Evolutionary conservation across 2,113 vertebrate genomes (phyloP).

Genomic region (Hippocampus mohnikei): DNA sequence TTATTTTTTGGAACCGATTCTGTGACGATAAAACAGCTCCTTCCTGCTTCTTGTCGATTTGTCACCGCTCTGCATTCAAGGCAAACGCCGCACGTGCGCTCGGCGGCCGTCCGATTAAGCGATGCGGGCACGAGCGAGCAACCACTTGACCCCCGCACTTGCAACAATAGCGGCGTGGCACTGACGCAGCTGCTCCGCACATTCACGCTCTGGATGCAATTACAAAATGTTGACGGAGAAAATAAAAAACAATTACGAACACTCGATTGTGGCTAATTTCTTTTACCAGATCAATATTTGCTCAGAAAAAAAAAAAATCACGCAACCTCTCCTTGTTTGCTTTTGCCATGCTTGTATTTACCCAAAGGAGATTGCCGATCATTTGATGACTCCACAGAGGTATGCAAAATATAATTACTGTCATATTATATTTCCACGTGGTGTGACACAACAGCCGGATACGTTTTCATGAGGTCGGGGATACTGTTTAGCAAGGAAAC

Average conservation of each 20-base stretch:
- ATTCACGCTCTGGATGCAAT: conserved; percentile 56
- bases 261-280: conserved; percentile 57
- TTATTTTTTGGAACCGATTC: too few species aligned
- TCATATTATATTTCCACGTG: conserved; percentile 58
- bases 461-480: conserved; percentile 6
- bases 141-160: conserved; percentile 39
- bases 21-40: background rate
- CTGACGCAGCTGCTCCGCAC: conserved; percentile 33
- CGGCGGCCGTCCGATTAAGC: conserved; percentile 17
- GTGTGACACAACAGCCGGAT: conserved; percentile 5
- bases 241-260: conserved; percentile 62
- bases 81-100: background rate
- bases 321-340: conserved; percentile 42
- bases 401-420: conserved; percentile 63
- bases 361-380: conserved; percentile 33
- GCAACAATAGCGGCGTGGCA: conserved; percentile 35
- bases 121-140: conserved; percentile 32
- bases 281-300: conserved; percentile 53
- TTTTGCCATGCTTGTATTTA: conserved; percentile 36
- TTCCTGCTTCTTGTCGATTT: background rate
- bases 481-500: background rate
- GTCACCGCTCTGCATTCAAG: background rate
- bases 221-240: conserved; percentile 65
- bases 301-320: conserved; percentile 26
- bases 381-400: conserved; percentile 46